Percentiles rank a stretch among this genome's conserved stretches.
phyloP scores from a whole-genome alignment of 2,888 invertebrate genomes.

The Cephus runcator region DNA sequence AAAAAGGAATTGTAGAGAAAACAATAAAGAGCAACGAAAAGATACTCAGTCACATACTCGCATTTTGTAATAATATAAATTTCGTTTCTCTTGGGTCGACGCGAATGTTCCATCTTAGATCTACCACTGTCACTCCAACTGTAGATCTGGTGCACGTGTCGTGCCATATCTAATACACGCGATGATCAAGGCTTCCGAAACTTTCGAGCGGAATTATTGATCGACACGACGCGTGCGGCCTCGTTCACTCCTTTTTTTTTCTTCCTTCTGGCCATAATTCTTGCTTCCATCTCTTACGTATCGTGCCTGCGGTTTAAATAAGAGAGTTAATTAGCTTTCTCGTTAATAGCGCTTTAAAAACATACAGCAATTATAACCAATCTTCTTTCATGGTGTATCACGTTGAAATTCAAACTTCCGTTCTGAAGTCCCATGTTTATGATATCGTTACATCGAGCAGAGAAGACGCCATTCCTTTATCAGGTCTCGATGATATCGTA shows the following conservation, averaged over 20 bases:
- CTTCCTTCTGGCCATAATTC: not conserved
- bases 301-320: not conserved
- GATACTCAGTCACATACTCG: not conserved
- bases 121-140: not conserved
- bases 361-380: not conserved
- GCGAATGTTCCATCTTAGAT: not conserved
- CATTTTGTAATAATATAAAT: not conserved
- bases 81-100: not conserved
- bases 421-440: not conserved
- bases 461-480: not conserved
- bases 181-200: constrained; percentile 3
- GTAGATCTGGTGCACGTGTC: not conserved
- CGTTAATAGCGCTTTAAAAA: not conserved
- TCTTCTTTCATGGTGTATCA: not conserved
- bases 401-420: not conserved
- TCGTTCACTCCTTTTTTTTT: not conserved
- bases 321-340: not conserved
- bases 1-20: not conserved
- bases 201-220: constrained; percentile 3
- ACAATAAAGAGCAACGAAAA: not conserved
- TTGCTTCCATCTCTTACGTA: not conserved
- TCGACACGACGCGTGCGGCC: not conserved
- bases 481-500: not conserved
- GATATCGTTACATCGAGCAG: not conserved
- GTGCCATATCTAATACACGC: not conserved